Percentiles rank a stretch among this genome's conserved stretches.
phyloP scores from a whole-genome alignment of 2,113 vertebrate genomes.

The Glareola pratincola region DNA sequence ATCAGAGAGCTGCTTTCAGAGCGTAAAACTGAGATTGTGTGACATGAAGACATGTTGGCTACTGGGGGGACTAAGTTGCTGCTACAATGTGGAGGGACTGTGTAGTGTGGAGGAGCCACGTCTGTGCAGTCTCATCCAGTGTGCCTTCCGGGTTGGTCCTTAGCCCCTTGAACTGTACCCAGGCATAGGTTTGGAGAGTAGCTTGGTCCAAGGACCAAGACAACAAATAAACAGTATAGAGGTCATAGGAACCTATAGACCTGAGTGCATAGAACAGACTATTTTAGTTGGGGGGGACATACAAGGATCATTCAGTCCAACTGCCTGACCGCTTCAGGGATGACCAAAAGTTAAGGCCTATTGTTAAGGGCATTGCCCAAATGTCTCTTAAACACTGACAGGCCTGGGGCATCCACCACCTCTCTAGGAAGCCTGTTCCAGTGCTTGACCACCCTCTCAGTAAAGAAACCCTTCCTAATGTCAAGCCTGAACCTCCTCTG shows the following conservation, averaged over 20 bases:
- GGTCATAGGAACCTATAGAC: background rate
- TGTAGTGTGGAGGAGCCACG: background rate
- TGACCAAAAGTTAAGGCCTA: background rate
- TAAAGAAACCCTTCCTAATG: background rate
- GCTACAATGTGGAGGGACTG: background rate
- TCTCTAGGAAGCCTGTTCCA: background rate
- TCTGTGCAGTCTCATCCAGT: background rate
- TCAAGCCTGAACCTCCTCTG: background rate
- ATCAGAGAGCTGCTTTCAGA: background rate
- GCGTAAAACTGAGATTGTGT: background rate
- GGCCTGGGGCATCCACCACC: background rate
- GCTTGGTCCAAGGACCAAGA: background rate
- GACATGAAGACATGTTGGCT: background rate
- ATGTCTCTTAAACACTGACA: background rate
- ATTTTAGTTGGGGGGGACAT: background rate
- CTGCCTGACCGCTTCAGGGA: background rate
- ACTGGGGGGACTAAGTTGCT: accelerated
- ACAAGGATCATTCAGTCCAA: background rate
- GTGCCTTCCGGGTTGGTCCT: background rate
- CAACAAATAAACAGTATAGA: background rate
- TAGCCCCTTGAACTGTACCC: background rate
- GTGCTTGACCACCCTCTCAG: background rate
- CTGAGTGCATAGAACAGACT: background rate
- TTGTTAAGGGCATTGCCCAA: background rate
- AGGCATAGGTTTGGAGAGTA: background rate